A percentile compares a stretch with the other conserved stretches of the same genome.
Conservation (phyloP, 2,113 vertebrate genomes). For the Terrapene triunguis region DNA sequence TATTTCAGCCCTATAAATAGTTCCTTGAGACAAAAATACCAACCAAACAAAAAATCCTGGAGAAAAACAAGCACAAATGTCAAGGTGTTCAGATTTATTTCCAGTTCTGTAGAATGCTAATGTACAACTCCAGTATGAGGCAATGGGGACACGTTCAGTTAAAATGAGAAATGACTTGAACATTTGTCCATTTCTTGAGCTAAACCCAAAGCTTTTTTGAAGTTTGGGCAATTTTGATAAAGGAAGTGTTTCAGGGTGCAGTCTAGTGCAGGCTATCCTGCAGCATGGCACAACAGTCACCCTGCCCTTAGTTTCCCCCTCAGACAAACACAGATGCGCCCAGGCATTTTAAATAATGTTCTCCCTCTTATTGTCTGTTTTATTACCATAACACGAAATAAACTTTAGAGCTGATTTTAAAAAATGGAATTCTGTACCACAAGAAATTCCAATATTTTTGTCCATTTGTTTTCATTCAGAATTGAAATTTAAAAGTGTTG, state of each 20-base stretch:
- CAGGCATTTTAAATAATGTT: neutral
- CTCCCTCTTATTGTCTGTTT: neutral
- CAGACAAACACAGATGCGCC: neutral
- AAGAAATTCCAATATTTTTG: neutral
- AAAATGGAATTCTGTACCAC: neutral
- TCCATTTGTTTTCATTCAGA: neutral
- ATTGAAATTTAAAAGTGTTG: neutral
- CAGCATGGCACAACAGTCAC: neutral
- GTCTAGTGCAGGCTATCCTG: neutral
- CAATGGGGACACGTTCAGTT: neutral
- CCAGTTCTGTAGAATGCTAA: neutral
- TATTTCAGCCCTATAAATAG: slow-evolving; percentile 12
- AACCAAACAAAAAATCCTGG: neutral
- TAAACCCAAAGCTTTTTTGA: neutral
- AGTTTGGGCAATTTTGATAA: neutral
- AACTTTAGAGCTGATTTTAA: neutral
- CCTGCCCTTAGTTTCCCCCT: neutral
- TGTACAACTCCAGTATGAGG: neutral
- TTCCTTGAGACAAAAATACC: neutral
- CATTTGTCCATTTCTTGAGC: neutral
- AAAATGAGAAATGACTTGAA: neutral
- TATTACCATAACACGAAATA: neutral
- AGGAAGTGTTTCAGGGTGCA: neutral
- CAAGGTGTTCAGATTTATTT: slow-evolving; percentile 9
- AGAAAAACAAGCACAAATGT: neutral